Percentiles rank a stretch among this genome's conserved stretches.
Evolutionary conservation across 2,888 invertebrate genomes (phyloP).

Genomic region (Amphipyra berbera): DNA sequence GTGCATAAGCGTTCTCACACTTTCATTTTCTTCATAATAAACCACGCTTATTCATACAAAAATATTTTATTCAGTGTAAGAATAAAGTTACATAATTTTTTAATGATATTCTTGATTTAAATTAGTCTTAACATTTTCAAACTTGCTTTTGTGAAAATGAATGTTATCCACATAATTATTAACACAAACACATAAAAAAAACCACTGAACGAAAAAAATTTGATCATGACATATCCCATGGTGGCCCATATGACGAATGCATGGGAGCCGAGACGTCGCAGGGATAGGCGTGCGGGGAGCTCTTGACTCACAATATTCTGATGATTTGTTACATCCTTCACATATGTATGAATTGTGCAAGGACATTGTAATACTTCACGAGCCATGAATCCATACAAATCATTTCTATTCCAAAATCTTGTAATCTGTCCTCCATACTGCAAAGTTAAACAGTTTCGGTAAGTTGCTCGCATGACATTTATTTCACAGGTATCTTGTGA

Average conservation of each 20-base stretch:
- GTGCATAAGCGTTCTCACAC: no score
- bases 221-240: constrained; percentile 87
- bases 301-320: constrained; percentile 88
- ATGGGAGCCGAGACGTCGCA: constrained; percentile 92
- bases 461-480: no score
- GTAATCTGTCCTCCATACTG: constrained; percentile 93
- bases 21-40: not conserved
- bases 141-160: constrained; percentile 85
- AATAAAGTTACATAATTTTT: constrained; percentile 25
- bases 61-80: constrained; percentile 57
- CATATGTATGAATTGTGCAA: constrained; percentile 90
- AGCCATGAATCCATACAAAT: constrained; percentile 91
- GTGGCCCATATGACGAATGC: constrained; percentile 88
- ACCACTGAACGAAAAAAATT: constrained; percentile 88
- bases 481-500: no score
- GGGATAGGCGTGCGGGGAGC: constrained; percentile 92
- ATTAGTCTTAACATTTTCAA: constrained; percentile 76
- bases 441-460: constrained; percentile 60
- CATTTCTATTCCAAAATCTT: constrained; percentile 91
- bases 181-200: constrained; percentile 84
- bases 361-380: constrained; percentile 92
- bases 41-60: constrained; percentile 43
- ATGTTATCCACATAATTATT: constrained; percentile 82
- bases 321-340: constrained; percentile 90
- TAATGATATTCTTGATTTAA: constrained; percentile 62